Conservation (phyloP, 2,888 invertebrate genomes). For the Andricus curvator region DNA sequence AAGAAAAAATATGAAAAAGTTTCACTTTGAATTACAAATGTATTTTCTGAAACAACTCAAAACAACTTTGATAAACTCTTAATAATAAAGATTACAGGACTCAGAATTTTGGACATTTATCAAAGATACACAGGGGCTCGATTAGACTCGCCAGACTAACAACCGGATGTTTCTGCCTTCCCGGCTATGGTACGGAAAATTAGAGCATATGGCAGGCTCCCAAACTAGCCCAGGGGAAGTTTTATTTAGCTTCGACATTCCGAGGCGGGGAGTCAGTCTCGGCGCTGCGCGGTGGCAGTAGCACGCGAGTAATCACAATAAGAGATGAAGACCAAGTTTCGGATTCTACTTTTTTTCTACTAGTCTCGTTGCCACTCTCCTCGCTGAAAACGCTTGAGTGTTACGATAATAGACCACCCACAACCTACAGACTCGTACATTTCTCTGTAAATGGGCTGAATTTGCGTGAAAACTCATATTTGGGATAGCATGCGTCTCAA, state of each 20-base stretch:
- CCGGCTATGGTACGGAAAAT: slow-evolving; percentile 70
- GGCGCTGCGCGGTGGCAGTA: background rate
- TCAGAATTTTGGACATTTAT: no score
- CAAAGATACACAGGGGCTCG: slow-evolving; percentile 23
- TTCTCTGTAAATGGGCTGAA: background rate
- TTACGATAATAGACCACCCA: background rate
- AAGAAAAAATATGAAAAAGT: background rate
- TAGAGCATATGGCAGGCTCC: slow-evolving; percentile 76
- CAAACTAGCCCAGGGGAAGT: slow-evolving; percentile 75
- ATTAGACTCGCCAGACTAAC: slow-evolving; percentile 44
- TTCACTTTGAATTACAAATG: background rate
- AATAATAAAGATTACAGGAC: background rate
- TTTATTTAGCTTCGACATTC: slow-evolving; percentile 77
- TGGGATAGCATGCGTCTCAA: no score
- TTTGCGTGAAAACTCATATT: background rate
- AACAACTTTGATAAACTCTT: background rate
- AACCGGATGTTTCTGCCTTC: slow-evolving; percentile 55
- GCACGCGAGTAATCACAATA: background rate
- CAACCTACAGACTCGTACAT: background rate
- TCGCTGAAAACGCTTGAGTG: background rate
- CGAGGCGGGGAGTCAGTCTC: slow-evolving; percentile 50
- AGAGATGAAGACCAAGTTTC: background rate
- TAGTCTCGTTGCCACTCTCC: background rate
- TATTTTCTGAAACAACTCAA: background rate
- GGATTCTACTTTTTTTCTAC: background rate